Conservation (phyloP, 2,113 vertebrate species). For the Tupaia tana region DNA sequence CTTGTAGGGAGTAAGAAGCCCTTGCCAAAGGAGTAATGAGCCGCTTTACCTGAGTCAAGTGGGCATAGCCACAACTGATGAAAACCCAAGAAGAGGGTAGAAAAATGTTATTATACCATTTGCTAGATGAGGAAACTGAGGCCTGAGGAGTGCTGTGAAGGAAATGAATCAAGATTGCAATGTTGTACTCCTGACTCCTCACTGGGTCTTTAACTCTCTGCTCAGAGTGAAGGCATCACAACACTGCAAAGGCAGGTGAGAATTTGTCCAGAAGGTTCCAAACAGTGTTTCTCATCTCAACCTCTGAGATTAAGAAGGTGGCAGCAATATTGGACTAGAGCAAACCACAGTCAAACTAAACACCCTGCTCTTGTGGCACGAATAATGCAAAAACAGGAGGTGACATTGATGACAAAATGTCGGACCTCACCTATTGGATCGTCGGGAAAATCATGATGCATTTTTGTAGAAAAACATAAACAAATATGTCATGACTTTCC, state of each 20-base stretch:
- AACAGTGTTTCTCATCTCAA: slow-evolving; percentile 75
- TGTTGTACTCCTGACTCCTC: not conserved
- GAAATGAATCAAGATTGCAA: not conserved
- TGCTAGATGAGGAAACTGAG: not conserved
- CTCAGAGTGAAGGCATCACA: slow-evolving; percentile 64
- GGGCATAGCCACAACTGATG: not conserved
- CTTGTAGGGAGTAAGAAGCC: slow-evolving; percentile 31
- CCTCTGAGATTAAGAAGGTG: slow-evolving; percentile 51
- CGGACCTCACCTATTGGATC: slow-evolving; percentile 72
- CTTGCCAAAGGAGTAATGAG: not conserved
- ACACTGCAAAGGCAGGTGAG: slow-evolving; percentile 65
- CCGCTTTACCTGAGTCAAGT: not conserved
- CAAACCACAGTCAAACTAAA: slow-evolving; percentile 81
- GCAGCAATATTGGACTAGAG: slow-evolving; percentile 77
- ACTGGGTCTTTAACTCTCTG: not conserved
- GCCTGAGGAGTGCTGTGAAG: not conserved
- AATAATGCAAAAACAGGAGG: slow-evolving; percentile 83
- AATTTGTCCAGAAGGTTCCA: slow-evolving; percentile 72
- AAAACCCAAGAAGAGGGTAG: not conserved
- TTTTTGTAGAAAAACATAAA: no score
- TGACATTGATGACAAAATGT: slow-evolving; percentile 84
- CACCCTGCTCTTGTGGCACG: slow-evolving; percentile 76
- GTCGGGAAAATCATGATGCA: no score
- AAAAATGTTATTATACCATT: not conserved
- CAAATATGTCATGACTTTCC: no score